Conservation (phyloP, 2,888 invertebrate species). For the Pocota personata region DNA sequence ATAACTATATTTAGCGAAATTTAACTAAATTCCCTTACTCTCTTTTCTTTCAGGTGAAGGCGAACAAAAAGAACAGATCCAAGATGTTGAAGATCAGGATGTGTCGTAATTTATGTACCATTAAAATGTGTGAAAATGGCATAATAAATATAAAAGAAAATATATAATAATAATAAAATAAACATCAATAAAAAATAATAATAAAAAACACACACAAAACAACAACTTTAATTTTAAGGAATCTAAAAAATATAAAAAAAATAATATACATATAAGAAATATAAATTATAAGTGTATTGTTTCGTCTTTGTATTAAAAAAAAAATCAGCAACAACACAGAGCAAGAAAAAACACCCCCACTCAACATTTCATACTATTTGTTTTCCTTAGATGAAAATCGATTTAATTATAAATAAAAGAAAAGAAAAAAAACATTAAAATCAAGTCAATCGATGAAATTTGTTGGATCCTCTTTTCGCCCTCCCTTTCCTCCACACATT, state of each 20-base stretch:
- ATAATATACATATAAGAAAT: conserved; percentile 78
- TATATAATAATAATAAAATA: conserved; percentile 75
- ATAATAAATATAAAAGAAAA: conserved; percentile 82
- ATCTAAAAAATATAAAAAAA: conserved; percentile 72
- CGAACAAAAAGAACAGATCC: conserved; percentile 95
- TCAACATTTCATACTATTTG: conserved; percentile 64
- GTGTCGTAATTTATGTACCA: conserved; percentile 92
- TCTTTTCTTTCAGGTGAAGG: conserved; percentile 88
- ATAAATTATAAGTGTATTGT: conserved; percentile 82
- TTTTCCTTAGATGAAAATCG: conserved; percentile 58
- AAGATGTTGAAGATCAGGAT: conserved; percentile 97
- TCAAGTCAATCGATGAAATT: conserved; percentile 46
- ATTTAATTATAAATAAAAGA: conserved; percentile 49
- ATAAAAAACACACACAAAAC: conserved; percentile 76
- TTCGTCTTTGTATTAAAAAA: conserved; percentile 78
- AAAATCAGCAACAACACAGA: conserved; percentile 73
- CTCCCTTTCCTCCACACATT: neutral
- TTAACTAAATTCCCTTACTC: conserved; percentile 2
- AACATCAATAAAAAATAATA: conserved; percentile 75
- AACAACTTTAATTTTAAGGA: conserved; percentile 75
- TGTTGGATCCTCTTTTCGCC: conserved; percentile 24
- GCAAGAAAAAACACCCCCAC: conserved; percentile 63
- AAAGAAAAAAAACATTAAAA: conserved; percentile 30
- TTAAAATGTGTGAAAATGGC: conserved; percentile 81
- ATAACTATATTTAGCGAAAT: no score